phyloP scores from a whole-genome alignment of 2,888 invertebrate species.

The Drosophila yooni region DNA sequence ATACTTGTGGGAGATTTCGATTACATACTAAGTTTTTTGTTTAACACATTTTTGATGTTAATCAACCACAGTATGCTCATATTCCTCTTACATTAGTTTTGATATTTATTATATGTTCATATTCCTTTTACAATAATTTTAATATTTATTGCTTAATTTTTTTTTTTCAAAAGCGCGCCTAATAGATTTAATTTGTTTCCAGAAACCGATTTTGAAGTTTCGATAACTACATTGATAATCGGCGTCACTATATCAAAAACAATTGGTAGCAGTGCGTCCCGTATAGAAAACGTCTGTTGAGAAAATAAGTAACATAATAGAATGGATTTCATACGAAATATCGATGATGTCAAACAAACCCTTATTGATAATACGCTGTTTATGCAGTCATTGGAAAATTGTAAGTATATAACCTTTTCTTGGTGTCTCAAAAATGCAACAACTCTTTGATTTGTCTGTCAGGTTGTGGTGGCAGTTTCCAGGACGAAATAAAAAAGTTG shows the following conservation, averaged over 20 bases:
- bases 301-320: background rate
- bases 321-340: background rate
- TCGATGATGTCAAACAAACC: conserved; percentile 3
- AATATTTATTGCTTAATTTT: background rate
- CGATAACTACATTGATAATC: background rate
- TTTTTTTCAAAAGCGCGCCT: background rate
- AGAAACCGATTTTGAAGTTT: background rate
- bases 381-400: conserved; percentile 6
- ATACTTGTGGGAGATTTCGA: background rate
- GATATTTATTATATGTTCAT: background rate
- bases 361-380: conserved; percentile 2
- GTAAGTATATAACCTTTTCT: background rate
- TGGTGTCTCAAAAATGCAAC: background rate
- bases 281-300: background rate
- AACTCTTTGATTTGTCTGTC: background rate
- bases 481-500: conserved; percentile 3
- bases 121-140: background rate
- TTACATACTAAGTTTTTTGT: background rate
- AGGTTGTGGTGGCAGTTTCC: conserved; percentile 1
- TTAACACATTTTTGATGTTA: background rate
- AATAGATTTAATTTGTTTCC: background rate
- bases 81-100: background rate
- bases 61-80: background rate
- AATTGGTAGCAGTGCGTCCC: background rate
- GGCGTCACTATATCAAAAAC: background rate